These are phyloP conservation scores for Nasonovia ribisnigri DNA, from an alignment of 2,888 invertebrate genomes.

Conservation along the genomic window DNA sequence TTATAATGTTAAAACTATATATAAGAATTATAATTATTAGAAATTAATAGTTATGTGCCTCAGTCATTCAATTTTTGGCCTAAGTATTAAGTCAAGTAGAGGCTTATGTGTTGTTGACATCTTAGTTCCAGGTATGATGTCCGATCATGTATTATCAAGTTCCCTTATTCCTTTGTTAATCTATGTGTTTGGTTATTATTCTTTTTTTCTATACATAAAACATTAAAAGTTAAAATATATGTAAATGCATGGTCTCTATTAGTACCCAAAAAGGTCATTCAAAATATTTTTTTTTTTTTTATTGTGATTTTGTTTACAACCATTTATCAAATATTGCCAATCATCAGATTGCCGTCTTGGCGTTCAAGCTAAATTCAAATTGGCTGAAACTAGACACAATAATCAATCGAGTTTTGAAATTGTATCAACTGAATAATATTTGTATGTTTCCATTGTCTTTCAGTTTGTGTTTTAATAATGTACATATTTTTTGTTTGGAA, in stretches of 20 bases:
- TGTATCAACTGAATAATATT: constrained; percentile 58
- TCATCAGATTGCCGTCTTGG: constrained; percentile 59
- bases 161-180: constrained; percentile 42
- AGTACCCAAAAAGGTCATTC: background rate
- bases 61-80: constrained; percentile 28
- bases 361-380: constrained; percentile 60
- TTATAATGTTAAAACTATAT: constrained; percentile 16
- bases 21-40: constrained; percentile 30
- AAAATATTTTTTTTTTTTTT: constrained; percentile 46
- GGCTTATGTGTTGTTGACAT: constrained; percentile 60
- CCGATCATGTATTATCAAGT: constrained; percentile 43
- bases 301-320: constrained; percentile 60
- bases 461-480: constrained; percentile 53
- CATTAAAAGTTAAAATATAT: background rate
- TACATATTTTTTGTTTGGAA: constrained; percentile 50
- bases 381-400: constrained; percentile 56
- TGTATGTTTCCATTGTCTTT: constrained; percentile 59
- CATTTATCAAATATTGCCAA: constrained; percentile 46
- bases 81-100: constrained; percentile 43
- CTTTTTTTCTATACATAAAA: background rate
- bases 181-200: constrained; percentile 13
- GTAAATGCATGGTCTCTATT: constrained; percentile 36
- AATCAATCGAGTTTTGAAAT: constrained; percentile 61
- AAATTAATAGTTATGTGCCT: constrained; percentile 26
- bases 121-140: constrained; percentile 59